Conservation (phyloP, 2,888 invertebrate genomes). For the Drosophila niveifrons region DNA sequence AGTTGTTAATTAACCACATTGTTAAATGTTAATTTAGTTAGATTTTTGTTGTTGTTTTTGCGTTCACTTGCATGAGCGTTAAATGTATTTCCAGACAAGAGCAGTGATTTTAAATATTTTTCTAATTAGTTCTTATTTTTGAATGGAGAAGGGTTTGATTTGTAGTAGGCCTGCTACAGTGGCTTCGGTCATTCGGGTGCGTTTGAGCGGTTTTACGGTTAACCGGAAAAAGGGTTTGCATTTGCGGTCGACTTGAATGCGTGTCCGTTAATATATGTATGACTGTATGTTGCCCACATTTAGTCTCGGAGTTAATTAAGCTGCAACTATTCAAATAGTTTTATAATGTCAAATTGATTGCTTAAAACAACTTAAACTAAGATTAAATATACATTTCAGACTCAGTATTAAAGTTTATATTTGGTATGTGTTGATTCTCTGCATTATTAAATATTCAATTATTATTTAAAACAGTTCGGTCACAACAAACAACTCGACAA, state of each 20-base stretch:
- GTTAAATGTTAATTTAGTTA: conserved; percentile 41
- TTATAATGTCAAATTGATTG: conserved; percentile 20
- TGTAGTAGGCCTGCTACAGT: conserved; percentile 1
- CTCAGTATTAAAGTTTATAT: too few relatives aligned
- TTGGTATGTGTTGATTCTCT: too few relatives aligned
- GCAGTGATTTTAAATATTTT: conserved; percentile 54
- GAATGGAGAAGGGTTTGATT: conserved; percentile 66
- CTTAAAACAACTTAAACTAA: conserved; percentile 1
- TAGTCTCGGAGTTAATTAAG: conserved; percentile 33
- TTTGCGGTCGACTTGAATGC: conserved; percentile 51
- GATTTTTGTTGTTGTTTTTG: conserved; percentile 9
- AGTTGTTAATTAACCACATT: conserved; percentile 31
- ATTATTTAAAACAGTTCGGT: too few relatives aligned
- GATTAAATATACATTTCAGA: not conserved
- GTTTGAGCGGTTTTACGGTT: conserved; percentile 42
- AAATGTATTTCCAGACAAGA: too few relatives aligned
- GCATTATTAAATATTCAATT: too few relatives aligned
- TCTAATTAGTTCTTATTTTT: conserved; percentile 63
- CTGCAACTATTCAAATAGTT: conserved; percentile 30
- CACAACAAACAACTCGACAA: too few relatives aligned
- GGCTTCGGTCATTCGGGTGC: conserved; percentile 14
- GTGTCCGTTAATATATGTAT: not conserved
- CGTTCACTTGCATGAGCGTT: too few relatives aligned
- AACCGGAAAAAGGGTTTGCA: conserved; percentile 50
- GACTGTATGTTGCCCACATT: not conserved